Conservation (phyloP, 2,797 vertebrate species). For the Bryconaethiops microstoma region DNA sequence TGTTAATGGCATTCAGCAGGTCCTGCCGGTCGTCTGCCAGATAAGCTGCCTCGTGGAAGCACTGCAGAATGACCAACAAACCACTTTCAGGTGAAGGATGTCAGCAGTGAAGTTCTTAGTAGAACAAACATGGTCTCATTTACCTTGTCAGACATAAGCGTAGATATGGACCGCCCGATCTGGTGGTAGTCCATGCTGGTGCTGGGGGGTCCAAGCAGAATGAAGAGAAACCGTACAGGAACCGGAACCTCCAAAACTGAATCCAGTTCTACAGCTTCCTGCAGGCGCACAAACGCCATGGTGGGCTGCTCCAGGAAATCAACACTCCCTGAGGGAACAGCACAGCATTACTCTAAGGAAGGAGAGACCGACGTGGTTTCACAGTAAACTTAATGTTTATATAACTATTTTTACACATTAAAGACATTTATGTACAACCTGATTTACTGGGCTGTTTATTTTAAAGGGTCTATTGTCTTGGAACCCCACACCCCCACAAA, state of each 20-base stretch:
- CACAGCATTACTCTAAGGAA: too few species aligned
- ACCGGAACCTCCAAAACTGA: conserved; percentile 94
- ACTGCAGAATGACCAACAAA: conserved; percentile 67
- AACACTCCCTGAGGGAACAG: conserved; percentile 82
- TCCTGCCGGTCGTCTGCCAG: conserved; percentile 92
- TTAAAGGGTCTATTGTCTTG: too few species aligned
- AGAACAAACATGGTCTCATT: conserved; percentile 17
- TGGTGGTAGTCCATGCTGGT: conserved; percentile 98
- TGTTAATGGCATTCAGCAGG: conserved; percentile 92
- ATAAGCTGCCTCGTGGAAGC: conserved; percentile 95
- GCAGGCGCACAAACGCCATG: conserved; percentile 95
- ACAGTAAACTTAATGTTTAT: too few species aligned
- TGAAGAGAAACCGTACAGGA: conserved; percentile 93
- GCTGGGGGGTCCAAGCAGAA: conserved; percentile 90
- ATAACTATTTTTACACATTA: not conserved
- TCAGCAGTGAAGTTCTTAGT: too few species aligned
- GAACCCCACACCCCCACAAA: too few species aligned
- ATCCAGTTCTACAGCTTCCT: conserved; percentile 91
- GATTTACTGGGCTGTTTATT: too few species aligned
- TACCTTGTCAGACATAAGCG: conserved; percentile 98
- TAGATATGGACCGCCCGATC: conserved; percentile 97
- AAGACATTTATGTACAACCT: too few species aligned
- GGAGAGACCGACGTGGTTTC: not conserved
- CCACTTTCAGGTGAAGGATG: too few species aligned
- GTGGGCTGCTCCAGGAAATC: conserved; percentile 95